Conservation (phyloP, 2,797 vertebrate genomes). For the Chloroceryle inda region DNA sequence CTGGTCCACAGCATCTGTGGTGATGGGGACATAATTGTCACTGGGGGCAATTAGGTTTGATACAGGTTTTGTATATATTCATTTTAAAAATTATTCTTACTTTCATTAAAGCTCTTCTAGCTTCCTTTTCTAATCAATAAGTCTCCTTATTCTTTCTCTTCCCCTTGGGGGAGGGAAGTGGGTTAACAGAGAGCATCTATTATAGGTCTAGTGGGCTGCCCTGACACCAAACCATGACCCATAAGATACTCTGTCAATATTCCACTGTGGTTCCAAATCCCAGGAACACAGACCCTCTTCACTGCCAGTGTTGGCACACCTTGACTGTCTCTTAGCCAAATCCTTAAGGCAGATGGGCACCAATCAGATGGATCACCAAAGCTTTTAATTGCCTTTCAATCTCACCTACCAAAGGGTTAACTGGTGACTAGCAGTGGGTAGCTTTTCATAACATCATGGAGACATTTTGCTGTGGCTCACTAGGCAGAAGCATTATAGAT, state of each 20-base stretch:
- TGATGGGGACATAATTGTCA: too few species aligned
- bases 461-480: background rate
- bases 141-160: too few species aligned
- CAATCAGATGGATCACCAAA: background rate
- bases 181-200: too few species aligned
- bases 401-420: background rate
- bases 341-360: background rate
- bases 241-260: background rate
- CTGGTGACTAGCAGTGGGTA: background rate
- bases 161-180: too few species aligned
- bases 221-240: too few species aligned
- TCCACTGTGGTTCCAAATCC: background rate
- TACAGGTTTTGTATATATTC: too few species aligned
- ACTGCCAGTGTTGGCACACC: background rate
- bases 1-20: too few species aligned
- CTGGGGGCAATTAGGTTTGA: too few species aligned
- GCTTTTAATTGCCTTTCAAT: background rate
- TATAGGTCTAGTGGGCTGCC: too few species aligned
- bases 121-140: too few species aligned
- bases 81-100: too few species aligned
- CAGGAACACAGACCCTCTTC: background rate
- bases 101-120: too few species aligned
- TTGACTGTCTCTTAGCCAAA: fast-evolving
- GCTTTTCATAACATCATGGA: background rate
- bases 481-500: background rate